A percentile compares a stretch with the other conserved stretches of the same genome.
Conservation (phyloP, 1,140 invertebrate genomes). For the Caenorhabditis brenneri region DNA sequence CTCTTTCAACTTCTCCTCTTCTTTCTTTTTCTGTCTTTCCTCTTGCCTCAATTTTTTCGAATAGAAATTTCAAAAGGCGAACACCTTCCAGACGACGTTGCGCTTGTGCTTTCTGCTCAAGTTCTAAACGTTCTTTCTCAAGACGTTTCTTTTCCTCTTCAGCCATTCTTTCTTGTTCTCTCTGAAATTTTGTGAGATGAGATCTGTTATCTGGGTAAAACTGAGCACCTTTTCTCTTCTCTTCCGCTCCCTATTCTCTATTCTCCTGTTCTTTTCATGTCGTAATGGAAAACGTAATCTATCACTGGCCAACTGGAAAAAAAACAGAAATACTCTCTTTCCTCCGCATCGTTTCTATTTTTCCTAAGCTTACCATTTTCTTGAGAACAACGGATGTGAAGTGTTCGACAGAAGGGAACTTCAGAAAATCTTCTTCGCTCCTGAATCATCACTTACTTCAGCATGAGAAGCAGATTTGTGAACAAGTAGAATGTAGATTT, state of each 20-base stretch:
- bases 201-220: too few species aligned
- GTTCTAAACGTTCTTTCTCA: neutral
- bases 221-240: too few species aligned
- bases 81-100: slow-evolving; percentile 39
- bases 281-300: too few species aligned
- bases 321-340: neutral
- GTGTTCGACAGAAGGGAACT: slow-evolving; percentile 10
- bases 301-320: slow-evolving; percentile 37
- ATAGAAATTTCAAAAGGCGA: slow-evolving; percentile 44
- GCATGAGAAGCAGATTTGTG: slow-evolving; percentile 1
- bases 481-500: slow-evolving; percentile 8
- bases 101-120: neutral
- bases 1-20: slow-evolving; percentile 15
- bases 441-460: slow-evolving; percentile 35
- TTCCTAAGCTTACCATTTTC: neutral
- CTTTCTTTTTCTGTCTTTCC: slow-evolving; percentile 2
- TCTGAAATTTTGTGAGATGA: too few species aligned
- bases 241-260: too few species aligned
- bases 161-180: slow-evolving; percentile 44
- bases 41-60: slow-evolving; percentile 42
- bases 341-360: too few species aligned
- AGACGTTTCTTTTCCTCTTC: slow-evolving; percentile 23
- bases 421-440: slow-evolving; percentile 29
- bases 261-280: too few species aligned
- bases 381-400: slow-evolving; percentile 1